Base-by-base conservation (phyloP, 1,140 invertebrate genomes). In the Ceratosolen solmsi region DNA sequence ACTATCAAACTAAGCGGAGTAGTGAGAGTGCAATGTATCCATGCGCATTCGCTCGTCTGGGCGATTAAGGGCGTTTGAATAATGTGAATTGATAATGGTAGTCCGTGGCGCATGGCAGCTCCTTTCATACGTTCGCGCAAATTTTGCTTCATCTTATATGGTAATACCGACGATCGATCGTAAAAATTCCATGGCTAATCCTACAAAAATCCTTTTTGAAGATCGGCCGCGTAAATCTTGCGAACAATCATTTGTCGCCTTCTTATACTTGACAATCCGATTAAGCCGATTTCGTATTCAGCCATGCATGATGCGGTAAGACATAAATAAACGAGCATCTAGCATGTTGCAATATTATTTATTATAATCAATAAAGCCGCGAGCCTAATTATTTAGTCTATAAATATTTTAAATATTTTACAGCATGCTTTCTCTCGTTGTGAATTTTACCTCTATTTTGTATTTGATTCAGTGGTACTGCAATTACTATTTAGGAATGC, bases 1-100 rank as follows among this genome's bases (percentile, higher is more conserved):
- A 51, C 41, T 51, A 77, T 77, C 58, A 22, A 33, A 27, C 2
- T 25, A 5, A 60, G 41, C 9, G 56, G 41, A 41, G 58, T 25
- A n/a, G n/a, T n/a, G n/a, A n/a, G n/a, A n/a, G 46, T 38, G 25
- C 73, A 65, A 46, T 63, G 75, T 51, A 77, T 51, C 17, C 56
- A 22, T 33, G 38, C 33, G 56, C 20, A 17, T 22, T 20, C 49
- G 51, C 0, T 27, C 30, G 17, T 56, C 71, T 9, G 7, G 5
- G 27, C n/a, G 75, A 65, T 77, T 65, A 77, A 77, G 75, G 38
- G 38, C 38, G 38, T 65, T 27, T 4, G 58, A 75, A 41, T 75
- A 75, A 36, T 22, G 33, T 20, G 56, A 76, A 63, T 76, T 25
- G 38, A 76, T 56, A 3, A 11, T 36, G 30, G 63, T 22, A 8